phyloP scores from a whole-genome alignment of 2,797 vertebrate species.

The Decapterus maruadsi region DNA sequence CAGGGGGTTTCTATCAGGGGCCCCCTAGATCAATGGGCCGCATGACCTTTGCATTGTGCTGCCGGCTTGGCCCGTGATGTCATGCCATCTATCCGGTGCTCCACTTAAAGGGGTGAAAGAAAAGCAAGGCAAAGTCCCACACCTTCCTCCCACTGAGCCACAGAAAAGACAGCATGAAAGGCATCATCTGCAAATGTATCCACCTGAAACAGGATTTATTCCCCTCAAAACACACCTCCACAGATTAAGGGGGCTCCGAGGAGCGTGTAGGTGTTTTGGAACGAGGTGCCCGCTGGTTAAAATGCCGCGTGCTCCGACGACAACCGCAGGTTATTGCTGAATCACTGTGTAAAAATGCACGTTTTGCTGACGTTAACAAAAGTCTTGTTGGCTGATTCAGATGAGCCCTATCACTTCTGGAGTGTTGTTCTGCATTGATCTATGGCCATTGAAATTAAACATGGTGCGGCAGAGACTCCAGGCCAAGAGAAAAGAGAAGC shows the following conservation, averaged over 20 bases:
- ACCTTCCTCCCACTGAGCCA: slow-evolving; percentile 82
- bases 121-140: slow-evolving; percentile 82
- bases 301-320: slow-evolving; percentile 35
- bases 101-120: slow-evolving; percentile 84
- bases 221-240: slow-evolving; percentile 76
- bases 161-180: slow-evolving; percentile 85
- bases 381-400: slow-evolving; percentile 77
- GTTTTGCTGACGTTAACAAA: slow-evolving; percentile 71
- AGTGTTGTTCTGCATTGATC: slow-evolving; percentile 84
- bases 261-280: slow-evolving; percentile 44
- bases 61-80: slow-evolving; percentile 84
- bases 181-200: slow-evolving; percentile 85
- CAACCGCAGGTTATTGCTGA: slow-evolving; percentile 52
- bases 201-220: slow-evolving; percentile 75
- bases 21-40: slow-evolving; percentile 87
- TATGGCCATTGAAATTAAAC: slow-evolving; percentile 84
- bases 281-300: slow-evolving; percentile 57
- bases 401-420: slow-evolving; percentile 79
- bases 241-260: slow-evolving; percentile 63
- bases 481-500: slow-evolving; percentile 84
- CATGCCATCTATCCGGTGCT: slow-evolving; percentile 85
- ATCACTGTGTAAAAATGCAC: slow-evolving; percentile 58
- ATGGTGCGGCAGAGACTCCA: slow-evolving; percentile 77
- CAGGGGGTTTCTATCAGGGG: slow-evolving; percentile 83
- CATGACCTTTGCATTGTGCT: slow-evolving; percentile 86